Conservation (phyloP, 2,113 vertebrate species). For the Pyrgilauda ruficollis region DNA sequence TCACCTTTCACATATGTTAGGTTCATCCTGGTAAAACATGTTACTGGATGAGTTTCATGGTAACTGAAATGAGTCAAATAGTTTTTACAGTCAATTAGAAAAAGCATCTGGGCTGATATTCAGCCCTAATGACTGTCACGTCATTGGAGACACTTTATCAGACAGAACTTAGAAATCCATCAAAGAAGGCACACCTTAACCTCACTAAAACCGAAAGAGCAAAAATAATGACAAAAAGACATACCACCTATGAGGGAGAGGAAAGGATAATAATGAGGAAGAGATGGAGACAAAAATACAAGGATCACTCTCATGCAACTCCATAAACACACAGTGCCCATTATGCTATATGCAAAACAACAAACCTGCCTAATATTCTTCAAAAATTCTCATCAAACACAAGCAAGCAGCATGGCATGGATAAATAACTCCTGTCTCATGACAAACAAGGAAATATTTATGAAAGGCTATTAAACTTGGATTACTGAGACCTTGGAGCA, state of each 20-base stretch:
- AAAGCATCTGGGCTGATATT: neutral
- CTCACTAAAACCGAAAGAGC: neutral
- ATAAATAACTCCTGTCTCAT: neutral
- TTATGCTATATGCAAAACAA: neutral
- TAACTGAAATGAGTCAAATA: rapidly evolving
- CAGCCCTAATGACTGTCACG: neutral
- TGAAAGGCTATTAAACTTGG: slow-evolving; percentile 8
- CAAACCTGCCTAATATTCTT: neutral
- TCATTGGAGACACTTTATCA: neutral
- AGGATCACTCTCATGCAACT: neutral
- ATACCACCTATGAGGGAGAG: rapidly evolving
- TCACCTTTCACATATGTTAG: neutral
- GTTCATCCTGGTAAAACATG: neutral
- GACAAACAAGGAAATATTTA: slow-evolving; percentile 37
- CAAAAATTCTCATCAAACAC: neutral
- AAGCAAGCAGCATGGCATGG: neutral
- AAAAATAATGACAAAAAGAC: neutral
- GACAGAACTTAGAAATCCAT: neutral
- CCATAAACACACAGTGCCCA: neutral
- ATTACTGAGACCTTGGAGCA: slow-evolving; percentile 20
- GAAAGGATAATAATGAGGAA: neutral
- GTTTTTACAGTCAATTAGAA: neutral
- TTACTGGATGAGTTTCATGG: neutral
- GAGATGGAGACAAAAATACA: rapidly evolving
- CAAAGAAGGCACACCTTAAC: neutral